Conservation (phyloP, 2,113 vertebrate genomes). For the Pampusana beccarii region DNA sequence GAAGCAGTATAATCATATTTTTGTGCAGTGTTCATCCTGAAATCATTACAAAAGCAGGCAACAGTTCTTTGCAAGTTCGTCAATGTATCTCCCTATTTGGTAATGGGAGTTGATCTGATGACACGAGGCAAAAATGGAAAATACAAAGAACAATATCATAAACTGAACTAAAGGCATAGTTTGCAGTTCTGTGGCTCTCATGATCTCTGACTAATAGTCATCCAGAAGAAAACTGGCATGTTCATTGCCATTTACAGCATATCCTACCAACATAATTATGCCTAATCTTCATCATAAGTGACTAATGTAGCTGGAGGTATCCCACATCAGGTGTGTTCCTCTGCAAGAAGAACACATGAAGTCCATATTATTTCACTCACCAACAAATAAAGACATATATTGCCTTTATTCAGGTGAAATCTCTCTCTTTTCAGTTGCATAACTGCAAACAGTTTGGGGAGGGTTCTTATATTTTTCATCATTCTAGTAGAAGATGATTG, state of each 20-base stretch:
- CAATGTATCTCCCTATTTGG: constrained; percentile 17
- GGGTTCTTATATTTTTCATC: accelerated
- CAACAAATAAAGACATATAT: neutral
- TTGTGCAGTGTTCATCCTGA: neutral
- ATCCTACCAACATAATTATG: neutral
- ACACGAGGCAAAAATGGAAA: neutral
- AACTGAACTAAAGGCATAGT: neutral
- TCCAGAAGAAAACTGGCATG: neutral
- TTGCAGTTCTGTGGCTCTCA: neutral
- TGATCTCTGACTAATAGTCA: neutral
- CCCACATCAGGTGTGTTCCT: neutral
- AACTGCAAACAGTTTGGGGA: neutral
- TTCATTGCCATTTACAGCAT: neutral
- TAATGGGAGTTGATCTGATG: neutral
- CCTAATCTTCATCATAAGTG: neutral
- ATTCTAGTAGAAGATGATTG: neutral
- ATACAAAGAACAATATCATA: neutral
- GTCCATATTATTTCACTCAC: neutral
- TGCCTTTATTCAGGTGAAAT: neutral
- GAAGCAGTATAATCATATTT: neutral
- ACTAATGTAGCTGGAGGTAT: neutral
- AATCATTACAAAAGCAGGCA: neutral
- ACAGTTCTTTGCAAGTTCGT: neutral
- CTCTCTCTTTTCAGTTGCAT: neutral
- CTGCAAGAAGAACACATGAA: neutral